Percentiles rank a stretch among this genome's conserved stretches.
Evolutionary conservation across 2,797 vertebrate species (phyloP).

Genomic region (Leptoclinus maculatus): DNA sequence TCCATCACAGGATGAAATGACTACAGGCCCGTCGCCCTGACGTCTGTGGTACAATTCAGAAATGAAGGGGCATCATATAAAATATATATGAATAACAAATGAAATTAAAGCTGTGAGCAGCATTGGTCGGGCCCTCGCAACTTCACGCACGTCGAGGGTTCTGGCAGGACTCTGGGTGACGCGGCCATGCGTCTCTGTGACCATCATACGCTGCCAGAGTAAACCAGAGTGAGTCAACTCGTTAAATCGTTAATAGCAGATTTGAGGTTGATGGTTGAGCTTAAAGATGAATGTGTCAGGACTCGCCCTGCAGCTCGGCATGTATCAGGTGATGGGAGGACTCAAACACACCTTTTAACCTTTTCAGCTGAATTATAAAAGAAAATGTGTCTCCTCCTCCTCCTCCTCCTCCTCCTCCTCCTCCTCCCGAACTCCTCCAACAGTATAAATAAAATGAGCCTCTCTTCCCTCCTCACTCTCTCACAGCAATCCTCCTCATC

Average conservation of each 20-base stretch:
- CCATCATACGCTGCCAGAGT: neutral
- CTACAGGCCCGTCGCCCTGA: too few species aligned
- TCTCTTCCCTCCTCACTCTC: constrained; percentile 25
- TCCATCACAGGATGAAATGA: too few species aligned
- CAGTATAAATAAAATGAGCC: constrained; percentile 57
- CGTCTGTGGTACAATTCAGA: too few species aligned
- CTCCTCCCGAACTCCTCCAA: constrained; percentile 18
- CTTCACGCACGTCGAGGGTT: too few species aligned
- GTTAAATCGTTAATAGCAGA: neutral
- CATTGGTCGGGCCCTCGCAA: too few species aligned
- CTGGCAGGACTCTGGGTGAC: too few species aligned
- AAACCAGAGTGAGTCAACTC: neutral
- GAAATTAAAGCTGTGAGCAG: too few species aligned
- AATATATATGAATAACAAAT: too few species aligned
- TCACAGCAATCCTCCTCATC: constrained; percentile 41
- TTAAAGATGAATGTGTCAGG: constrained; percentile 2
- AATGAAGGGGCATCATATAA: too few species aligned
- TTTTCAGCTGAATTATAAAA: neutral
- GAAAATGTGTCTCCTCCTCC: constrained; percentile 36
- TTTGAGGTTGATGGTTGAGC: too few species aligned
- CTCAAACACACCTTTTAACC: constrained; percentile 49
- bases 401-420: neutral
- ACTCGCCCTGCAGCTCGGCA: constrained; percentile 6
- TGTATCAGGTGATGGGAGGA: neutral
- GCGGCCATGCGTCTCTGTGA: too few species aligned